Evolutionary conservation across 2,113 vertebrate species (phyloP).

Genomic region (Centropus bengalensis): DNA sequence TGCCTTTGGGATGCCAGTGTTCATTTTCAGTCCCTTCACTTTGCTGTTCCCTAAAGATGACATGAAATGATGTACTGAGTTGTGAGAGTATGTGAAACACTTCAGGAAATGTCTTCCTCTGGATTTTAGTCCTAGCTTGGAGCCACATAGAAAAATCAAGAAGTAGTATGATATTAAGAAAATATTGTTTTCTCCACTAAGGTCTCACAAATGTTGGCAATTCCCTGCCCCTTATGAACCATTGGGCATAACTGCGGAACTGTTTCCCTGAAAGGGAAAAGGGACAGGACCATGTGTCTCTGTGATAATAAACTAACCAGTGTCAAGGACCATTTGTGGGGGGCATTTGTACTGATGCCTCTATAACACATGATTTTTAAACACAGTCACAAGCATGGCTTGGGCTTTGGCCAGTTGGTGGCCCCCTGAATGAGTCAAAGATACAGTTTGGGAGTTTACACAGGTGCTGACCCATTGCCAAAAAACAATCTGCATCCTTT

Average conservation of each 20-base stretch:
- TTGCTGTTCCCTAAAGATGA: neutral
- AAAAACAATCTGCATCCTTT: neutral
- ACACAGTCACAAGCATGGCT: neutral
- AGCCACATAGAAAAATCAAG: neutral
- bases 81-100: neutral
- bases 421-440: neutral
- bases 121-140: neutral
- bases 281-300: neutral
- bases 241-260: neutral
- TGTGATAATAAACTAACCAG: neutral
- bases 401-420: neutral
- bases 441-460: neutral
- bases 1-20: neutral
- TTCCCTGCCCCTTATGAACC: neutral
- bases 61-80: neutral
- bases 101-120: neutral
- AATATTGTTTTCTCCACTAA: neutral
- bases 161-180: neutral
- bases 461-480: neutral
- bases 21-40: constrained; percentile 9
- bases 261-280: neutral
- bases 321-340: rapidly evolving
- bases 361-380: neutral
- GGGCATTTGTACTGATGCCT: neutral
- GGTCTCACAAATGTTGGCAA: neutral